A percentile compares a stretch with the other conserved stretches of the same genome.
Conservation (phyloP, 2,888 invertebrate genomes). For the Sialis lutaria region DNA sequence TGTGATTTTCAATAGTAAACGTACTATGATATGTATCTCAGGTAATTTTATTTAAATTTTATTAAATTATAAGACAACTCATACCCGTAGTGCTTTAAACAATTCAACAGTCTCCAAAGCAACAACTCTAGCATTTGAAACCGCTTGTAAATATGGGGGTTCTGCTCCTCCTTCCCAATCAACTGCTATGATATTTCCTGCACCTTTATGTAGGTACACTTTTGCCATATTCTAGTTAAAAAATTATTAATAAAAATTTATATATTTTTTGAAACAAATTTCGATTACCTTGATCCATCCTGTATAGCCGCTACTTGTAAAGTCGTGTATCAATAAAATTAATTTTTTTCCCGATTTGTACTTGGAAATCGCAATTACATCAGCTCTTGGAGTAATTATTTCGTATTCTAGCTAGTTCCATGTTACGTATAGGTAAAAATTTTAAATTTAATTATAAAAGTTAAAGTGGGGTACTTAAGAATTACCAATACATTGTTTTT, state of each 20-base stretch:
- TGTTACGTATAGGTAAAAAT: too few species aligned
- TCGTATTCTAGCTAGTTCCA: too few species aligned
- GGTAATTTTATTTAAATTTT: too few species aligned
- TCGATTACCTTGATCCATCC: slow-evolving; percentile 24
- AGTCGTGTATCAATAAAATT: slow-evolving; percentile 25
- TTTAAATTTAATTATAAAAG: too few species aligned
- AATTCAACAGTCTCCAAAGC: slow-evolving; percentile 29
- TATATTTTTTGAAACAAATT: background rate
- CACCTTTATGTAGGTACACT: slow-evolving; percentile 10
- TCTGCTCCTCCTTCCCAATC: slow-evolving; percentile 34
- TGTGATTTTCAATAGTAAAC: too few species aligned
- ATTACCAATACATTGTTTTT: too few species aligned
- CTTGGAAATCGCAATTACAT: too few species aligned
- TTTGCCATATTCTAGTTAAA: slow-evolving; percentile 13
- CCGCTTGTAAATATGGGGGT: slow-evolving; percentile 35
- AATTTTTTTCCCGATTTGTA: slow-evolving; percentile 1
- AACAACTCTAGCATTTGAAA: slow-evolving; percentile 37
- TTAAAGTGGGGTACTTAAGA: too few species aligned
- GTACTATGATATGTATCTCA: too few species aligned
- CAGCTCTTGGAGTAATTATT: too few species aligned
- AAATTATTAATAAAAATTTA: background rate
- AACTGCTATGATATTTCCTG: slow-evolving; percentile 27
- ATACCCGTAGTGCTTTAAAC: slow-evolving; percentile 24
- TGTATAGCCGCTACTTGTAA: slow-evolving; percentile 25
- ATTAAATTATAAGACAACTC: background rate